Base-by-base conservation (phyloP, 2,888 invertebrate genomes). In the Sympetrum striolatum region DNA sequence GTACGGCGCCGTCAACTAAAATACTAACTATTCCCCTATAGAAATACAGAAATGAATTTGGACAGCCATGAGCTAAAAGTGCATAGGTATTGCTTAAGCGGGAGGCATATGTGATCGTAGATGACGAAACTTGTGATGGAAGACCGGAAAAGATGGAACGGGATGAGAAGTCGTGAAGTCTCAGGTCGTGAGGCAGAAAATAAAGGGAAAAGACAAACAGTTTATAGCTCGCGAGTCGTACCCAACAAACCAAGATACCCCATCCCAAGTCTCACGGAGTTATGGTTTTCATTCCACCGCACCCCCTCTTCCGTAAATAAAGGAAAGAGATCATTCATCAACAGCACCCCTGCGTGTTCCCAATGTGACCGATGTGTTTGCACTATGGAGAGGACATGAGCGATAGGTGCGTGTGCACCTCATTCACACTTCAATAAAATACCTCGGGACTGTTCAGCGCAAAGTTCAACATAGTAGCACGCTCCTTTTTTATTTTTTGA, bases 261-360 rank as follows among this genome's bases (percentile, higher is more conserved):
- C 82, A 35, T 80, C 39, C 39, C 39, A 44, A 44, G 48, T 53
- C 31, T 53, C 82, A 37, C 37, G 48, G 82, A 82, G 82, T 53
- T 82, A 53, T 31, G 53, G 82, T 53, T 82, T 82, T 82, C 82
- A 82, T 82, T 82, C 53, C 81, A n/a, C 44, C 22, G 37, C 39
- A 8, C 44, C 44, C 53, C 39, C 39, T 80, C 37, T 37, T 37
- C 39, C 18, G 37, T 39, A 80, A 37, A 44, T 14, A 80, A 73
- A 73, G 80, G 37, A 37, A n/a, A 44, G 6, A 39, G n/a, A 44
- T 44, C 80, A 37, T 80, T 80, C 80, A 80, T 80, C 80, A 79
- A 37, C 10, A 80, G 73, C 25, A 73, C 73, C 73, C 31, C 14
- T 73, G 73, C 25, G 73, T 73, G 25, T 22, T 73, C 31, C 25